phyloP scores from a whole-genome alignment of 2,888 invertebrate species.

The Prenolepis imparis region DNA sequence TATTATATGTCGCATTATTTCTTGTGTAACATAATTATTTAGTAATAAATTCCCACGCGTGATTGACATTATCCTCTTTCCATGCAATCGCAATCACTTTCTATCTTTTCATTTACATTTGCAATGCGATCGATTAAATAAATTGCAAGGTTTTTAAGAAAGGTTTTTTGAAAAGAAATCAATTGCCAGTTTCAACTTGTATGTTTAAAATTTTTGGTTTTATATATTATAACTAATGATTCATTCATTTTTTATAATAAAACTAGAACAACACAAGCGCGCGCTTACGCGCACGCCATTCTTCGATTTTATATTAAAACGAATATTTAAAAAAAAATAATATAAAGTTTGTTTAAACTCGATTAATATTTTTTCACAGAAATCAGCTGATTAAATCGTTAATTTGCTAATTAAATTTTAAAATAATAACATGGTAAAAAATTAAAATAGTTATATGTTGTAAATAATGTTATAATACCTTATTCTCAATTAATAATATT shows the following conservation, averaged over 20 bases:
- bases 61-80: neutral
- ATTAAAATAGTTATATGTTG: too few relatives aligned
- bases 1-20: neutral
- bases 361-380: too few relatives aligned
- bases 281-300: too few relatives aligned
- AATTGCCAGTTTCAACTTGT: neutral
- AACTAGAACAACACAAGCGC: too few relatives aligned
- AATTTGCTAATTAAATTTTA: too few relatives aligned
- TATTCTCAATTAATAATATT: too few relatives aligned
- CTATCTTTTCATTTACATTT: slow-evolving; percentile 39
- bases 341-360: too few relatives aligned
- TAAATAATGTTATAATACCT: too few relatives aligned
- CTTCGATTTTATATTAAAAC: too few relatives aligned
- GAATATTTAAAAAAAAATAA: too few relatives aligned
- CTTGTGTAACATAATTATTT: neutral
- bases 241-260: neutral
- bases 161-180: slow-evolving; percentile 36
- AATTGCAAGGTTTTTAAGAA: slow-evolving; percentile 5
- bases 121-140: slow-evolving; percentile 23
- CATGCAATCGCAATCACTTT: neutral
- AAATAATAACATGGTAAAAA: too few relatives aligned
- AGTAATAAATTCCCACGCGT: neutral
- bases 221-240: neutral
- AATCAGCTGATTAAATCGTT: too few relatives aligned
- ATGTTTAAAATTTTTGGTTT: neutral